Percentiles rank a stretch among this genome's conserved stretches.
Conservation (phyloP, 64 coral and sea anemone species). For the Montipora cactus region DNA sequence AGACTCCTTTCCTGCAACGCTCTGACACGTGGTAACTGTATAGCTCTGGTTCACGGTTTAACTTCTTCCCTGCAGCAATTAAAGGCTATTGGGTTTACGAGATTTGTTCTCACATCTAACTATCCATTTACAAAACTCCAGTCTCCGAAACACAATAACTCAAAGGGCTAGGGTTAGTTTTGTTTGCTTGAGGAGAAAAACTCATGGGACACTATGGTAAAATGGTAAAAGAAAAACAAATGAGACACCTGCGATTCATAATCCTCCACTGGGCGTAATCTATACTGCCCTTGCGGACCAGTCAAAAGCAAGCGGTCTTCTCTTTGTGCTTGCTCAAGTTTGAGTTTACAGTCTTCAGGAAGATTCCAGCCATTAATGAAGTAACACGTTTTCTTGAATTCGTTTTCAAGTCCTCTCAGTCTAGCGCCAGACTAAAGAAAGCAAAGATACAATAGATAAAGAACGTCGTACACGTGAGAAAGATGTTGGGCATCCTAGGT, state of each 20-base stretch:
- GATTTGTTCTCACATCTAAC: too few species aligned
- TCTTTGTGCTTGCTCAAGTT: not conserved
- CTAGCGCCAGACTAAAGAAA: not conserved
- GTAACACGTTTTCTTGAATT: not conserved
- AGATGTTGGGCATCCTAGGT: not conserved
- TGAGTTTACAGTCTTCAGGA: not conserved
- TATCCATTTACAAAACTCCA: too few species aligned
- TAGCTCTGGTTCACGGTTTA: too few species aligned
- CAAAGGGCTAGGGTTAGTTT: too few species aligned
- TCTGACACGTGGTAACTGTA: too few species aligned
- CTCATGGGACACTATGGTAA: too few species aligned
- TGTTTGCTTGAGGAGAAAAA: too few species aligned
- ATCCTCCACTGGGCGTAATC: not conserved
- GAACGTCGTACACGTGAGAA: not conserved
- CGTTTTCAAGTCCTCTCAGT: not conserved
- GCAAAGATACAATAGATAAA: not conserved
- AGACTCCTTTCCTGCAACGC: too few species aligned
- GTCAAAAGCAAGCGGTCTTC: not conserved
- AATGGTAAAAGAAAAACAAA: not conserved
- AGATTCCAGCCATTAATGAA: constrained; percentile 23
- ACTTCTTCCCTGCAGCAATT: too few species aligned
- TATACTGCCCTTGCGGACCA: not conserved
- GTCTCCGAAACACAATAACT: too few species aligned
- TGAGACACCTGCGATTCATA: not conserved
- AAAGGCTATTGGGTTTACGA: too few species aligned